phyloP scores from a whole-genome alignment of 2,888 invertebrate genomes.

The Apotomis capreana region DNA sequence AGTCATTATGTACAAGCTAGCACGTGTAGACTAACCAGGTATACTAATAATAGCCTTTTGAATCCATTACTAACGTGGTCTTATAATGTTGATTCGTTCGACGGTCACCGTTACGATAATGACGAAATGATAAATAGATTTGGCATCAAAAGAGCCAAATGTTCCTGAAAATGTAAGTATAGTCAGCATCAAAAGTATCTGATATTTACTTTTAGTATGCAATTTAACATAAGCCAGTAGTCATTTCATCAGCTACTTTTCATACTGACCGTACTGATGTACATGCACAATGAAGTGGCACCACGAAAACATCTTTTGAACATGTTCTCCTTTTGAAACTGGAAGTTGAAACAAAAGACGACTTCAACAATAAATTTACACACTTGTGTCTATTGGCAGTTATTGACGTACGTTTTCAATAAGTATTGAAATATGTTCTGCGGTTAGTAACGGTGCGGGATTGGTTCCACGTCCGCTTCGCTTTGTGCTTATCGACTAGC shows the following conservation, averaged over 20 bases:
- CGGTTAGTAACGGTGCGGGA: constrained; percentile 31
- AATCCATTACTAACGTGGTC: background rate
- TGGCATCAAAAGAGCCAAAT: background rate
- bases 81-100: background rate
- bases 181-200: too few species aligned
- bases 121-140: background rate
- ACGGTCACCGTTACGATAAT: background rate
- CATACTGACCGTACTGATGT: background rate
- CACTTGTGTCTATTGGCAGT: constrained; percentile 50
- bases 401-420: constrained; percentile 42
- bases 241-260: too few species aligned
- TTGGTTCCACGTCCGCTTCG: constrained; percentile 30
- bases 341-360: constrained; percentile 27
- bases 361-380: constrained; percentile 39
- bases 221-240: too few species aligned
- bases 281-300: background rate
- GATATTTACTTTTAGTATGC: too few species aligned
- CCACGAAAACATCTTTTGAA: constrained; percentile 2
- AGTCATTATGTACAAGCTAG: background rate
- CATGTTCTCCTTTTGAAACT: constrained; percentile 12
- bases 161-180: background rate
- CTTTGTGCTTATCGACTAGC: constrained; percentile 16
- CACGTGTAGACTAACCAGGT: background rate
- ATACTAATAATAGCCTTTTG: background rate
- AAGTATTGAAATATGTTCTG: constrained; percentile 19